phyloP scores from a whole-genome alignment of 2,113 vertebrate species.

The Spilogale gracilis region DNA sequence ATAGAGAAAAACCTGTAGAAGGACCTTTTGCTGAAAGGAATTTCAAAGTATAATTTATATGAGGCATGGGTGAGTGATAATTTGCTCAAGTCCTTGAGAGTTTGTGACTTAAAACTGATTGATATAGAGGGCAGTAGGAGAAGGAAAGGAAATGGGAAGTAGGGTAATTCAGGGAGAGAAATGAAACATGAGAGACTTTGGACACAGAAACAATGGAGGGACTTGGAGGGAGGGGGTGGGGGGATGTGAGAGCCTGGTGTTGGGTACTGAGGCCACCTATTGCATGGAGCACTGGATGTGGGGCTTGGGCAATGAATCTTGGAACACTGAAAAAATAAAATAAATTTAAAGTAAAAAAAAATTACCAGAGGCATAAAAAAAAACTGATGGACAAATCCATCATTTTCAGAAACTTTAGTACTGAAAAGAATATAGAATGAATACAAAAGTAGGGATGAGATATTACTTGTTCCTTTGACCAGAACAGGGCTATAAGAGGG shows the following conservation, averaged over 20 bases:
- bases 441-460: background rate
- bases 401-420: background rate
- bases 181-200: no score
- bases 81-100: background rate
- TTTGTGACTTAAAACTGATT: background rate
- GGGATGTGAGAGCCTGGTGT: no score
- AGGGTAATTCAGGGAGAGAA: no score
- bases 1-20: background rate
- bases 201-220: no score
- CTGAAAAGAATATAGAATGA: background rate
- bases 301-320: no score
- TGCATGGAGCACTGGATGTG: no score
- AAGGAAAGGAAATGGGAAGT: no score
- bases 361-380: no score
- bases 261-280: no score
- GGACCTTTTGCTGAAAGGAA: background rate
- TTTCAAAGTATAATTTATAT: background rate
- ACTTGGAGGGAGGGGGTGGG: no score
- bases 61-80: background rate
- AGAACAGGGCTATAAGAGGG: background rate
- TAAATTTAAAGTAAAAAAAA: no score
- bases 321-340: no score
- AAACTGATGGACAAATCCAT: background rate
- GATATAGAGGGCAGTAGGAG: background rate
- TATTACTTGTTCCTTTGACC: background rate